Evolutionary conservation across 37 sponge, comb jelly and placozoan species (phyloP).

Genomic region (Aphrocallistes beatrix): DNA sequence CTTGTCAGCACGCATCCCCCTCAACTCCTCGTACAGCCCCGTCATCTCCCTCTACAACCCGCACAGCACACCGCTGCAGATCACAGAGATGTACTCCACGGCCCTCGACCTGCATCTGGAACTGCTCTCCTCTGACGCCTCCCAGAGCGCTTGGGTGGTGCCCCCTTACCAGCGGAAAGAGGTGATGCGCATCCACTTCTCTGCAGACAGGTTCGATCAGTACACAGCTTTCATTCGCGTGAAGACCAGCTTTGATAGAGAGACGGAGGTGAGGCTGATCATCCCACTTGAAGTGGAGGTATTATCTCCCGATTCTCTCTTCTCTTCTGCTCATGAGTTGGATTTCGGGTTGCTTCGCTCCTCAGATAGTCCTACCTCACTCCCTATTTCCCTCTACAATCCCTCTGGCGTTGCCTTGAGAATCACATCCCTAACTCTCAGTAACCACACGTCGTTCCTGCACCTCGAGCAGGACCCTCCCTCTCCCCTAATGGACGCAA

Average conservation of each 20-base stretch:
- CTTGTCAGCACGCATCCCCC: conserved; percentile 52
- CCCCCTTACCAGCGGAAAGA: conserved; percentile 66
- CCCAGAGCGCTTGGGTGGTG: conserved; percentile 44
- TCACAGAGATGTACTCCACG: conserved; percentile 80
- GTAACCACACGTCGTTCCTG: neutral
- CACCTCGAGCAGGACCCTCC: neutral
- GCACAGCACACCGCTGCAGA: conserved; percentile 46
- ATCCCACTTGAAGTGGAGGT: conserved; percentile 80
- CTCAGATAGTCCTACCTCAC: neutral
- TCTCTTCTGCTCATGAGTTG: neutral
- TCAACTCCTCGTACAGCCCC: conserved; percentile 79
- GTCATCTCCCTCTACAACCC: conserved; percentile 76
- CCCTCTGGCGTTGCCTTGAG: neutral
- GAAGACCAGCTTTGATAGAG: conserved; percentile 32
- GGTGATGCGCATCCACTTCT: conserved; percentile 49
- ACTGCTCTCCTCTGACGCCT: conserved; percentile 25
- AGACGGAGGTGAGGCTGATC: conserved; percentile 26
- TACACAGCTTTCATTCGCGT: conserved; percentile 71
- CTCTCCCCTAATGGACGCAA: too few relatives aligned
- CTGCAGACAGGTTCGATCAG: conserved; percentile 32
- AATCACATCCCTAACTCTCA: neutral
- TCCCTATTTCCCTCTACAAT: neutral
- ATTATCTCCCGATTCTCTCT: neutral
- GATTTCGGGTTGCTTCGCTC: neutral
- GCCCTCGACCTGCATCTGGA: conserved; percentile 69